phyloP scores from a whole-genome alignment of 2,113 vertebrate genomes.

The Carassius gibelio region DNA sequence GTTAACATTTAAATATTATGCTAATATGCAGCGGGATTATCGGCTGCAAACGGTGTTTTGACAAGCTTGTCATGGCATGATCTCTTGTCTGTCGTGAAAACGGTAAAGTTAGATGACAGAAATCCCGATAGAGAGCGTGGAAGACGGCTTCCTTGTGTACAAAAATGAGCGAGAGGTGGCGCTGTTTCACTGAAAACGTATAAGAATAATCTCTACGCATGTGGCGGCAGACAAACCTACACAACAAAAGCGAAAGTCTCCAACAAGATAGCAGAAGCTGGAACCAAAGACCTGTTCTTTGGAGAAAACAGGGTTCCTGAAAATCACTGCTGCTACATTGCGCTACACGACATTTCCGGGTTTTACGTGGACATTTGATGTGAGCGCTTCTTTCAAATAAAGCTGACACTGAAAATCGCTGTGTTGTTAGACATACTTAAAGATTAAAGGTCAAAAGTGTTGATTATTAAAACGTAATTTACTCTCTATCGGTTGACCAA shows the following conservation, averaged over 20 bases:
- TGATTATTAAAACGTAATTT: not conserved
- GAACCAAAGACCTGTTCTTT: not conserved
- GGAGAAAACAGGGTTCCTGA: not conserved
- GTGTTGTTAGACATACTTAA: no score
- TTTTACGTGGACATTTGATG: not conserved
- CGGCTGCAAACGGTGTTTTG: not conserved
- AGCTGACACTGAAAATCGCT: not conserved
- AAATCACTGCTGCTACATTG: not conserved
- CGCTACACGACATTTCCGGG: not conserved
- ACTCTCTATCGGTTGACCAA: not conserved
- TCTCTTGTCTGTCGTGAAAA: not conserved
- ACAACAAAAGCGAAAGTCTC: not conserved
- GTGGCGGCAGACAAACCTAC: not conserved
- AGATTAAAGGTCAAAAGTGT: not conserved
- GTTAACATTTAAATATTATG: not conserved
- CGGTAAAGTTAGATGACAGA: not conserved
- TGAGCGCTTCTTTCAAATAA: not conserved
- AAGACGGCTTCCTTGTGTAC: not conserved
- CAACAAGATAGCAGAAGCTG: not conserved
- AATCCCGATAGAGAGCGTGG: not conserved
- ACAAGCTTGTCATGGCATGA: not conserved
- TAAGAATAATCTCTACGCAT: not conserved
- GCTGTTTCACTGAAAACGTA: slow-evolving; percentile 7
- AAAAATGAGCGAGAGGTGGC: slow-evolving; percentile 15
- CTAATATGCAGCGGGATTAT: not conserved